Evolutionary conservation across 2,888 invertebrate species (phyloP), one percentile per base, ranked within the genome.

Genomic region (Microctonus hyperodae): DNA sequence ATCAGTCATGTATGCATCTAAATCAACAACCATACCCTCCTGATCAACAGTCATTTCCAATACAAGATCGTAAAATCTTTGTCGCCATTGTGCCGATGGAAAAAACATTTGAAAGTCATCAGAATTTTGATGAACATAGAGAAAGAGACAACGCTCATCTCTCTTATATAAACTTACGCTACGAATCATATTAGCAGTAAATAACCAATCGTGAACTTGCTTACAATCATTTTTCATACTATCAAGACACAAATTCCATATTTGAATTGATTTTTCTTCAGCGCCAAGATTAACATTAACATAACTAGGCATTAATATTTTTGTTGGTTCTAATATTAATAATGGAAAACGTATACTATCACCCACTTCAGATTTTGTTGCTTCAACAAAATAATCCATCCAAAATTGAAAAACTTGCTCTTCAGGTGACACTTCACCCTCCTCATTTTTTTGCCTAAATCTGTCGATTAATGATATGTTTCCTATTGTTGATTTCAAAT

Each of bases 71-170:
- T 95, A 94, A 77, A 97, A 92, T 69, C 91, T 88, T 80, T 94
- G 91, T 68, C 94, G 88, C 81, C 94, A 95, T 53, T 90, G 88
- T 71, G 92, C 90, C 1, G 98, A 97, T 1, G 99, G 97, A 76
- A 99, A 92, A 85, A 93, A 97, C 85, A 99, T 96, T 89, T 98
- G 98, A 86, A 99, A 99, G 85, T 98, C 98, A 80, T 98, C 97
- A 0, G 97, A 97, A 84, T 98, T 98, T 84, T 97, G 95, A 83
- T 96, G 94, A 37, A 99, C 98, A 84, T 99, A 99, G 0, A 99
- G 88, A 84, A 98, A 98, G 11, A 98, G 88, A 73, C 97, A 97
- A 20, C 98, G 88, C 79, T 97, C 95, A 84, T 99, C 98, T 50
- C 97, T 89, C 85, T 97, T 98, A 85, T 97, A 98, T 69, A 97